A percentile compares a stretch with the other conserved stretches of the same genome.
phyloP scores from a whole-genome alignment of 1,140 invertebrate genomes.

The Pemphigus obesinymphae region DNA sequence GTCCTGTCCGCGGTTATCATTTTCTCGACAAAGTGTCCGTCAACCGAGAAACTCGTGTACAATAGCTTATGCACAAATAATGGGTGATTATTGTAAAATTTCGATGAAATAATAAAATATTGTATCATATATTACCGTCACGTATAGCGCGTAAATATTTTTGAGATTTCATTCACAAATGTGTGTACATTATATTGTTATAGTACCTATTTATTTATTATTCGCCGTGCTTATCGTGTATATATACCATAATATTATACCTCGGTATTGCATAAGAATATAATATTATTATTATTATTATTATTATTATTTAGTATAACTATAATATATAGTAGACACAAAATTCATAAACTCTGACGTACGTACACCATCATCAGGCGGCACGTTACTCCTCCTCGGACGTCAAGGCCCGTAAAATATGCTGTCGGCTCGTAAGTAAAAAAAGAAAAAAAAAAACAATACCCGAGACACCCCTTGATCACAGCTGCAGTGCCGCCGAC shows the following conservation, averaged over 20 bases:
- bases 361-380: not conserved
- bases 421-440: not conserved
- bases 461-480: conserved; percentile 15
- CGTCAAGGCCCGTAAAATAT: not conserved
- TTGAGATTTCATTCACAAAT: not conserved
- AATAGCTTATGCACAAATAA: no score
- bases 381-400: not conserved
- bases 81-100: no score
- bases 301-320: not conserved
- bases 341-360: not conserved
- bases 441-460: conserved; percentile 18
- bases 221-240: no score
- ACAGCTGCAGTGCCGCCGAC: not conserved
- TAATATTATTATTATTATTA: not conserved
- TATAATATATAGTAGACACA: not conserved
- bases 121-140: not conserved
- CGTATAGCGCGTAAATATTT: not conserved
- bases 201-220: no score
- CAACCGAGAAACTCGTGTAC: no score
- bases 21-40: no score
- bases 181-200: not conserved
- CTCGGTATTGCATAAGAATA: not conserved
- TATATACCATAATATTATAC: not conserved
- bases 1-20: no score
- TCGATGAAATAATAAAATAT: not conserved